Conservation (phyloP, 2,797 vertebrate species). For the Coreius guichenoti region DNA sequence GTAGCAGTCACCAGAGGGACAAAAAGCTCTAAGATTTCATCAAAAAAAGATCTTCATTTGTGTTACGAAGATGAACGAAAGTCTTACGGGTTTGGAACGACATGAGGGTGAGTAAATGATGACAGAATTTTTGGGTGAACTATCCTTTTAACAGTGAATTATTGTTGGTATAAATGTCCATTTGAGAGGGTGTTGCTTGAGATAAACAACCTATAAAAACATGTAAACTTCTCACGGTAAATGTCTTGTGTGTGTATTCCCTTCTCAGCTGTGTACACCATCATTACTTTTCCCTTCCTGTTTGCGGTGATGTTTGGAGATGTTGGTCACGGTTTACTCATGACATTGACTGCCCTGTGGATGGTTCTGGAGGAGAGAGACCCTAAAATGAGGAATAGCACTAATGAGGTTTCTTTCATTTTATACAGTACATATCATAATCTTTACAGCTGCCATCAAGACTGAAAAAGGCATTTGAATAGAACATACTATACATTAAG, state of each 20-base stretch:
- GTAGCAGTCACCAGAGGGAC: too few species aligned
- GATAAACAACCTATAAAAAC: not conserved
- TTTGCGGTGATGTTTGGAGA: constrained; percentile 98
- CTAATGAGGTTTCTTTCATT: constrained; percentile 73
- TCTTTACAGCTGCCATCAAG: not conserved
- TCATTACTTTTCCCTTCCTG: constrained; percentile 96
- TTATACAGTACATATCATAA: not conserved
- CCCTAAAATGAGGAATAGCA: constrained; percentile 71
- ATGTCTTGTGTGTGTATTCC: constrained; percentile 14
- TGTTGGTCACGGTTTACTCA: constrained; percentile 89
- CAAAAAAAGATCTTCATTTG: too few species aligned
- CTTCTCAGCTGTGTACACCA: constrained; percentile 86
- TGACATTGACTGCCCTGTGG: constrained; percentile 79
- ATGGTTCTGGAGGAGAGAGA: constrained; percentile 79
- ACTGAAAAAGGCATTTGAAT: not conserved
- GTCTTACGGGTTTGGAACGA: too few species aligned
- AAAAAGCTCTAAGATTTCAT: too few species aligned
- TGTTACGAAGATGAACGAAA: too few species aligned
- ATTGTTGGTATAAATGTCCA: not conserved
- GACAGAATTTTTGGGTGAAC: too few species aligned
- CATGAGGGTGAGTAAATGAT: too few species aligned
- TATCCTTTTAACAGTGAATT: not conserved
- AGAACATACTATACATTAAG: not conserved
- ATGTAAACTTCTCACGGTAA: not conserved
- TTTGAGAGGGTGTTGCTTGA: not conserved